Conservation (phyloP, 2,888 invertebrate genomes). For the Pilophorus perplexus region DNA sequence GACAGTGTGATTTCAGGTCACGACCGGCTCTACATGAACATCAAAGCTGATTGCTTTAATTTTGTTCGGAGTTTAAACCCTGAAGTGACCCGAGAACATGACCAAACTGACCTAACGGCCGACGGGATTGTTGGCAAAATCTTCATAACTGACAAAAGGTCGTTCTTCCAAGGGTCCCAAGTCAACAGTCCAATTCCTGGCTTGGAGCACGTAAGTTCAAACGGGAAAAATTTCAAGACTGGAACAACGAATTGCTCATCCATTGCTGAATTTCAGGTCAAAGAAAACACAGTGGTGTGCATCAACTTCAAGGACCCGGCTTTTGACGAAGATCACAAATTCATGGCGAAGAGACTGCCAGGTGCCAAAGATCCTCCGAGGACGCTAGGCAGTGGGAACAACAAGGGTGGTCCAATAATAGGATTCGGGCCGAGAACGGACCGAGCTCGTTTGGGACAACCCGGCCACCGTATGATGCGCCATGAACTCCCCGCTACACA, state of each 20-base stretch:
- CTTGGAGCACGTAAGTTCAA: conserved; percentile 20
- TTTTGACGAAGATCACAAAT: conserved; percentile 70
- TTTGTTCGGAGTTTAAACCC: conserved; percentile 40
- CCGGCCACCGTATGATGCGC: conserved; percentile 63
- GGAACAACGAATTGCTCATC: no score
- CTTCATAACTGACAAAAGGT: conserved; percentile 30
- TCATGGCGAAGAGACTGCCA: conserved; percentile 66
- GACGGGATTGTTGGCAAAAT: conserved; percentile 39
- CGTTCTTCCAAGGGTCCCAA: conserved; percentile 40
- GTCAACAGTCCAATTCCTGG: conserved; percentile 34
- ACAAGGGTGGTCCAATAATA: conserved; percentile 59
- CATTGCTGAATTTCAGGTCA: conserved; percentile 3
- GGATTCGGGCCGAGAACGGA: conserved; percentile 69
- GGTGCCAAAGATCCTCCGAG: conserved; percentile 66
- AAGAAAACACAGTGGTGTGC: conserved; percentile 55
- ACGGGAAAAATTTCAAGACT: background rate
- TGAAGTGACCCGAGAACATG: conserved; percentile 23
- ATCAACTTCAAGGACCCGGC: conserved; percentile 76
- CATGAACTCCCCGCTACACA: conserved; percentile 31
- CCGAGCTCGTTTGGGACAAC: conserved; percentile 62
- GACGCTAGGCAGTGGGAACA: conserved; percentile 74
- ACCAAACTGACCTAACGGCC: conserved; percentile 30
- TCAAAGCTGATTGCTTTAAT: conserved; percentile 56
- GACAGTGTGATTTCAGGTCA: no score
- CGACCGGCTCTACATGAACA: conserved; percentile 83